Conservation (phyloP, 2,113 vertebrate genomes). For the Brachypteracias leptosomus region DNA sequence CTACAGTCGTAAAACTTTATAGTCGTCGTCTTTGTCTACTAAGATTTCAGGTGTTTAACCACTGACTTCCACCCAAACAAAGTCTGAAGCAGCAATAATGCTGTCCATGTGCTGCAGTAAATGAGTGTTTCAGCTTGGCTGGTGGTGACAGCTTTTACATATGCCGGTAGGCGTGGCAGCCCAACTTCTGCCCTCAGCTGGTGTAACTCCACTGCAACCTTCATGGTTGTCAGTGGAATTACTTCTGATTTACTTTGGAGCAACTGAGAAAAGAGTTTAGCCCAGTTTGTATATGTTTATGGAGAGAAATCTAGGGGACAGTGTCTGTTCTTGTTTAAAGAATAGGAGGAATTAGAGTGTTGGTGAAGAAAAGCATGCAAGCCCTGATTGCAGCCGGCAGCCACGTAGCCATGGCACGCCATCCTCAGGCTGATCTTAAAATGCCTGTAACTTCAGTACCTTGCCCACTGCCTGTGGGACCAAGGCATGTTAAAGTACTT, state of each 20-base stretch:
- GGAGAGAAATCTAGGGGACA: not conserved
- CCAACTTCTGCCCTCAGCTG: not conserved
- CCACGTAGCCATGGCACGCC: not conserved
- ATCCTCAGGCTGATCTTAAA: conserved; percentile 7
- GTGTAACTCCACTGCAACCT: not conserved
- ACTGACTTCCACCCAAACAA: conserved; percentile 56
- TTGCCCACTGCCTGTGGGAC: not conserved
- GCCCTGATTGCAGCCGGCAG: not conserved
- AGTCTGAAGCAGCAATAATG: conserved; percentile 60
- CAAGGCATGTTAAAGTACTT: not conserved
- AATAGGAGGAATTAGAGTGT: not conserved
- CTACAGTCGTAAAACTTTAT: conserved; percentile 69
- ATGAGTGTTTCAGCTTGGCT: not conserved
- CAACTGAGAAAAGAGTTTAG: not conserved
- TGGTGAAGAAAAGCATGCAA: conserved; percentile 56
- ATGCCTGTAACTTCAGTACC: not conserved
- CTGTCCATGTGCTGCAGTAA: conserved; percentile 67
- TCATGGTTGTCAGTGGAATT: not conserved
- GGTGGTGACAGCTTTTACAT: conserved; percentile 21
- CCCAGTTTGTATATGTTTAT: not conserved
- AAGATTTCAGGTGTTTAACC: conserved; percentile 74
- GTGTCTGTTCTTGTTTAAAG: conserved; percentile 9
- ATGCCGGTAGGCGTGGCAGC: not conserved
- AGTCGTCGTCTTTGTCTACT: conserved; percentile 64
- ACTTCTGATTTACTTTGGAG: not conserved